phyloP scores from a whole-genome alignment of 2,888 invertebrate genomes.

The Drosophila yooni region DNA sequence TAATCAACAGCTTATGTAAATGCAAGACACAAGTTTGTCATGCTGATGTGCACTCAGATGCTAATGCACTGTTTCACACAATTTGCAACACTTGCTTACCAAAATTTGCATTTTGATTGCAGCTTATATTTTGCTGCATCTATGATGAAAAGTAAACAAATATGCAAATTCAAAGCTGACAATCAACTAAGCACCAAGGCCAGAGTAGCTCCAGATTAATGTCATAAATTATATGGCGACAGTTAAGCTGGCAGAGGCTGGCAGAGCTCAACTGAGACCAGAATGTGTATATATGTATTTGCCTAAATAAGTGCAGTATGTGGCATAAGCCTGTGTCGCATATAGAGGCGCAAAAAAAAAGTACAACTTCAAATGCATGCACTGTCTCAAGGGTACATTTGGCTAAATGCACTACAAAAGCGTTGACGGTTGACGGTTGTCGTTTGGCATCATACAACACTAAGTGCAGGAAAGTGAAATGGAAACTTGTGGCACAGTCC shows the following conservation, averaged over 20 bases:
- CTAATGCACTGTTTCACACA: conserved; percentile 7
- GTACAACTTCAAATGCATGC: conserved; percentile 34
- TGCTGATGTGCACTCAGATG: background rate
- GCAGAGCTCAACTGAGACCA: background rate
- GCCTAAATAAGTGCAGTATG: conserved; percentile 14
- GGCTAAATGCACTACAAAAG: conserved; percentile 71
- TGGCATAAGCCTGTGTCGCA: background rate
- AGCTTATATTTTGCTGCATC: conserved; percentile 22
- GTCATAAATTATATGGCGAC: conserved; percentile 26
- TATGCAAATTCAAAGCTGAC: conserved; percentile 39
- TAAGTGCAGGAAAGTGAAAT: conserved; percentile 13
- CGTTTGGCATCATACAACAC: conserved; percentile 32
- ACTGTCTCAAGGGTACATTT: conserved; percentile 72
- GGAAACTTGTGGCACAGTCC: conserved; percentile 9
- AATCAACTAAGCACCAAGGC: conserved; percentile 16
- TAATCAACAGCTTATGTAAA: background rate
- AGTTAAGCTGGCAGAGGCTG: conserved; percentile 25
- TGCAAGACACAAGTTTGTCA: background rate
- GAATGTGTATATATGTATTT: conserved; percentile 3
- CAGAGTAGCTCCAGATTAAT: conserved; percentile 18
- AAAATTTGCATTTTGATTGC: conserved; percentile 53
- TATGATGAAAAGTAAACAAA: conserved; percentile 10
- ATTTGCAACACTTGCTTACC: conserved; percentile 25
- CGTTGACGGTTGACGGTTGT: conserved; percentile 37
- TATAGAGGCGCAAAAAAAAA: conserved; percentile 18